A percentile compares a stretch with the other conserved stretches of the same genome.
These are phyloP conservation scores for Fundulus diaphanus DNA, from an alignment of 2,797 vertebrate genomes.

Conservation along the genomic window DNA sequence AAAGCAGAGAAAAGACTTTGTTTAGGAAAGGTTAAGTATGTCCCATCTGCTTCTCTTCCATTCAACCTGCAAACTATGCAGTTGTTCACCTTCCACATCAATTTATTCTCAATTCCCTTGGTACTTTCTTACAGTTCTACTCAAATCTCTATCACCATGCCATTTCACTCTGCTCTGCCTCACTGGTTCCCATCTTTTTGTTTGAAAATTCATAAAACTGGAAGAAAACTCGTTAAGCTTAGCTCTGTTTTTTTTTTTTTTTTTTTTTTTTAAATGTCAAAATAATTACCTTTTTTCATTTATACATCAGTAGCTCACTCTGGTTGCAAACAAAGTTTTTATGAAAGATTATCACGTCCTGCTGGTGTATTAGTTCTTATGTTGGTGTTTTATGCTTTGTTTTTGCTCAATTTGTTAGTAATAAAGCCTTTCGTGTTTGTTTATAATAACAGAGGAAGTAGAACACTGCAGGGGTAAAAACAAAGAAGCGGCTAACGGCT, in stretches of 20 bases:
- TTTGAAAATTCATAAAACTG: constrained; percentile 5
- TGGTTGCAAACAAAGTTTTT: no score
- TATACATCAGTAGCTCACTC: no score
- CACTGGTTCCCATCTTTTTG: neutral
- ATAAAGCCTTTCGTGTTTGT: no score
- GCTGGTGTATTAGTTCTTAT: no score
- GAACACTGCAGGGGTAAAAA: no score
- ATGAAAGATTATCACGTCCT: no score
- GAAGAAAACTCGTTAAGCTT: neutral
- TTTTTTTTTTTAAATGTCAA: constrained; percentile 18
- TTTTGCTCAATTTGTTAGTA: no score
- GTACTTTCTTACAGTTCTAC: neutral
- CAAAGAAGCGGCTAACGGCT: no score
- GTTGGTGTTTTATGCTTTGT: no score
- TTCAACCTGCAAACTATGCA: neutral
- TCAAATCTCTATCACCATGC: constrained; percentile 14
- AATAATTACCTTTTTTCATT: constrained; percentile 1
- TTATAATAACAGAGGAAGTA: no score
- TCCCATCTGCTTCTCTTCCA: neutral
- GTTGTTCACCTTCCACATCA: neutral
- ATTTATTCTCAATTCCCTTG: neutral
- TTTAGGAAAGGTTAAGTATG: neutral
- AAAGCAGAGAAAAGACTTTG: neutral
- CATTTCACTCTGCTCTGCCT: neutral
- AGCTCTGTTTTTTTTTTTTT: no score